Conservation (phyloP, 2,888 invertebrate species). For the Dicyrtomina minuta region DNA sequence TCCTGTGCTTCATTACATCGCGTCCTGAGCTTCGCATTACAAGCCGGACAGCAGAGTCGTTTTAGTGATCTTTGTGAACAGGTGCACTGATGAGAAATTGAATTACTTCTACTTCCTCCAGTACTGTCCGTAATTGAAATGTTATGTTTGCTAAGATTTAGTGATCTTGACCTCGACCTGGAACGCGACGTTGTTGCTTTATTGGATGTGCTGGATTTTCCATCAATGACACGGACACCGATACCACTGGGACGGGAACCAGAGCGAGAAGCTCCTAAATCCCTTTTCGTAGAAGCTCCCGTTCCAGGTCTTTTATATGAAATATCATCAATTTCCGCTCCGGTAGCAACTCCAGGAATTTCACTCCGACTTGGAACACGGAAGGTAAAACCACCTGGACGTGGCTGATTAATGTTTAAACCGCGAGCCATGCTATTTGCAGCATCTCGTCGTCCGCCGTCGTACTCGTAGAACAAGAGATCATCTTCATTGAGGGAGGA, state of each 20-base stretch:
- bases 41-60: slow-evolving; percentile 41
- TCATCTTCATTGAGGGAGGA: slow-evolving; percentile 41
- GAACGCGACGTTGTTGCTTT: too few species aligned
- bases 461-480: slow-evolving; percentile 37
- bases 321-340: too few species aligned
- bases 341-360: not conserved
- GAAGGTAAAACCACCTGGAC: slow-evolving; percentile 26
- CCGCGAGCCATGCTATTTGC: slow-evolving; percentile 27
- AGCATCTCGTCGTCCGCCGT: slow-evolving; percentile 35
- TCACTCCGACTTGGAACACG: slow-evolving; percentile 35
- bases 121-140: not conserved
- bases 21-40: slow-evolving; percentile 38
- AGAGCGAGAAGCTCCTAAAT: too few species aligned
- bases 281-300: too few species aligned
- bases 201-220: not conserved
- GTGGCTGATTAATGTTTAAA: slow-evolving; percentile 28
- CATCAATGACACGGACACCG: not conserved
- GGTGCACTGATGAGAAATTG: too few species aligned
- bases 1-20: slow-evolving; percentile 21
- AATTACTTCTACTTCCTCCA: too few species aligned
- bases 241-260: not conserved
- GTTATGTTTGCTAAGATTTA: not conserved
- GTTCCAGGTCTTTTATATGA: too few species aligned
- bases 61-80: slow-evolving; percentile 2
- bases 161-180: too few species aligned